Evolutionary conservation across 2,797 vertebrate genomes (phyloP).

Genomic region (Myotis vivesi): DNA sequence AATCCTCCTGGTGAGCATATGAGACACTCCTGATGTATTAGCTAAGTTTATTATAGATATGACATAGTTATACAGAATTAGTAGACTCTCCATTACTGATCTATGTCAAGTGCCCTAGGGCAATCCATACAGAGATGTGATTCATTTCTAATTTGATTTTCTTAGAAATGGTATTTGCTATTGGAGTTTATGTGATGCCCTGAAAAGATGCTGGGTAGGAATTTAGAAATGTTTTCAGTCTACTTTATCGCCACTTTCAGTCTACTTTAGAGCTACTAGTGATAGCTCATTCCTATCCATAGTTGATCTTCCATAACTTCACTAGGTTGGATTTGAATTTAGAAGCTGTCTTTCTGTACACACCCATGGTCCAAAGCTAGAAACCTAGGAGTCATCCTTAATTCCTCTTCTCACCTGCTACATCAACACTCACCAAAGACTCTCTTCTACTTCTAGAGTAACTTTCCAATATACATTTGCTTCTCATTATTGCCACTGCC

Average conservation of each 20-base stretch:
- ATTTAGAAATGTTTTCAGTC: not conserved
- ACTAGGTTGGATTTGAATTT: not conserved
- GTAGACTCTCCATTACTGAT: slow-evolving; percentile 33
- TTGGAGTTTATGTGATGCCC: not conserved
- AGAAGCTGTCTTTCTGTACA: not conserved
- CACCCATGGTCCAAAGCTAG: not conserved
- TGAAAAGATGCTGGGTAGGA: not conserved
- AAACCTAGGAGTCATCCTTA: not conserved
- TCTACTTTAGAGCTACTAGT: not conserved
- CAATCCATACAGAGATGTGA: not conserved
- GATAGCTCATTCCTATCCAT: not conserved
- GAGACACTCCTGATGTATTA: slow-evolving; percentile 18
- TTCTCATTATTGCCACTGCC: not conserved
- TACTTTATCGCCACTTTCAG: not conserved
- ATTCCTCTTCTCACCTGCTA: not conserved
- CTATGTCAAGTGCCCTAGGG: not conserved
- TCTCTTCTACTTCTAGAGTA: not conserved
- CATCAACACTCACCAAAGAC: not conserved
- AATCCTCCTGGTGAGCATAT: not conserved
- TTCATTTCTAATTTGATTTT: slow-evolving; percentile 44
- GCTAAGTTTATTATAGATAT: slow-evolving; percentile 33
- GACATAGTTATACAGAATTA: slow-evolving; percentile 14
- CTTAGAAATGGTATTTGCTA: slow-evolving; percentile 38
- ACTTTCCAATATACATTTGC: not conserved
- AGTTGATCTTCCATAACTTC: not conserved